These are phyloP conservation scores for Enoplolaimus lenunculus DNA, from an alignment of 2,888 invertebrate species.

Conservation along the genomic window DNA sequence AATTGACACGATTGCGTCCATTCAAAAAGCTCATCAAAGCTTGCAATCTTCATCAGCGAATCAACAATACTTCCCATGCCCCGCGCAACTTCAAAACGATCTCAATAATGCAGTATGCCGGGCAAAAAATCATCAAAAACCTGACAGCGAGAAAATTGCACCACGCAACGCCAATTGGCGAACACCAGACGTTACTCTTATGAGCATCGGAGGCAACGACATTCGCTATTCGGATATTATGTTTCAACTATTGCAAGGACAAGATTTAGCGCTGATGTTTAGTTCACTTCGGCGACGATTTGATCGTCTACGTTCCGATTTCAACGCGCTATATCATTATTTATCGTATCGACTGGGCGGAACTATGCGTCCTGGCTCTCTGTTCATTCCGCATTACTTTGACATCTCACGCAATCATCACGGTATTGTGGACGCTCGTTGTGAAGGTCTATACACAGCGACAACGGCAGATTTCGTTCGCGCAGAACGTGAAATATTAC, in stretches of 20 bases:
- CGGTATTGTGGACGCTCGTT: conserved; percentile 30
- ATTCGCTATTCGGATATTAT: conserved; percentile 33
- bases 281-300: neutral
- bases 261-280: neutral
- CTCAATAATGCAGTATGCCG: too few species aligned
- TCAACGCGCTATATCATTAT: conserved; percentile 21
- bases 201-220: conserved; percentile 35
- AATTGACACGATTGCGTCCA: neutral
- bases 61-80: neutral
- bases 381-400: conserved; percentile 32
- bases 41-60: neutral
- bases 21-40: neutral
- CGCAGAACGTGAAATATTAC: conserved; percentile 28
- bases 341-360: neutral
- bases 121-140: too few species aligned
- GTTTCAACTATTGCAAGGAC: conserved; percentile 26
- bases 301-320: conserved; percentile 13
- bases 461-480: conserved; percentile 24
- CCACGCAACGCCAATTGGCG: neutral
- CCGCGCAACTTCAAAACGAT: neutral
- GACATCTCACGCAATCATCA: conserved; percentile 32
- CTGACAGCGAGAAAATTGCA: neutral
- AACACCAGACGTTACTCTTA: conserved; percentile 28
- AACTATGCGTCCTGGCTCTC: neutral
- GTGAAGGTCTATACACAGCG: too few species aligned